Evolutionary conservation across 2,888 invertebrate genomes (phyloP).

Genomic region (Chydorus sphaericus): DNA sequence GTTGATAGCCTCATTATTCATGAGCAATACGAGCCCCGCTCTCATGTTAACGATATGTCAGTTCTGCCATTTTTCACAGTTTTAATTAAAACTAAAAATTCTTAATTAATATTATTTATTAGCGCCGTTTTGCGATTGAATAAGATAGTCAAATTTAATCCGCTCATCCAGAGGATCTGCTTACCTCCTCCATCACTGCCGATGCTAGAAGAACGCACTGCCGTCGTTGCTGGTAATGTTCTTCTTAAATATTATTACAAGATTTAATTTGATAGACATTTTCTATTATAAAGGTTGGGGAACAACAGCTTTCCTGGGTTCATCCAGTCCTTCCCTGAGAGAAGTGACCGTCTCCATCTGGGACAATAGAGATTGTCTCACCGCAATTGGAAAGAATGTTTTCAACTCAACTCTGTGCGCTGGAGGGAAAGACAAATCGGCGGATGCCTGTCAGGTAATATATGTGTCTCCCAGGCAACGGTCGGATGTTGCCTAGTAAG

Average conservation of each 20-base stretch:
- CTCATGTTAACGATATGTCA: constrained; percentile 11
- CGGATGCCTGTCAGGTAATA: constrained; percentile 15
- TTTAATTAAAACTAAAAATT: no score
- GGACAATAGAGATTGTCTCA: constrained; percentile 12
- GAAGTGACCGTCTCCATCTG: constrained; percentile 17
- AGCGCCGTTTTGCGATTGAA: constrained; percentile 8
- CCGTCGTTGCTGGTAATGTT: constrained; percentile 13
- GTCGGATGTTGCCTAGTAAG: no score
- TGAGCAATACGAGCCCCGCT: constrained; percentile 8
- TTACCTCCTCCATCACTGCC: constrained; percentile 10
- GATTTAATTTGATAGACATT: no score
- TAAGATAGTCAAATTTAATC: constrained; percentile 3
- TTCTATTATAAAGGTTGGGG: constrained; percentile 13
- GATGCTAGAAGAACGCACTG: constrained; percentile 13
- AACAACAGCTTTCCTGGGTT: constrained; percentile 13
- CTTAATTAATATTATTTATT: no score
- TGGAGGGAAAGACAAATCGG: constrained; percentile 12
- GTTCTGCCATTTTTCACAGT: no score
- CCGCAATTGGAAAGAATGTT: constrained; percentile 10
- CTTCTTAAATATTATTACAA: not conserved
- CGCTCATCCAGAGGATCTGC: constrained; percentile 13
- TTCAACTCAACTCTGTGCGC: constrained; percentile 14
- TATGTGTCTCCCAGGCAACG: not conserved
- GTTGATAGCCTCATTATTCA: constrained; percentile 9
- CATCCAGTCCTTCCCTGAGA: constrained; percentile 11